Evolutionary conservation across 2,113 vertebrate species (phyloP), one percentile per base, ranked within the genome.

Genomic region (Mesembrinibis cayennensis): DNA sequence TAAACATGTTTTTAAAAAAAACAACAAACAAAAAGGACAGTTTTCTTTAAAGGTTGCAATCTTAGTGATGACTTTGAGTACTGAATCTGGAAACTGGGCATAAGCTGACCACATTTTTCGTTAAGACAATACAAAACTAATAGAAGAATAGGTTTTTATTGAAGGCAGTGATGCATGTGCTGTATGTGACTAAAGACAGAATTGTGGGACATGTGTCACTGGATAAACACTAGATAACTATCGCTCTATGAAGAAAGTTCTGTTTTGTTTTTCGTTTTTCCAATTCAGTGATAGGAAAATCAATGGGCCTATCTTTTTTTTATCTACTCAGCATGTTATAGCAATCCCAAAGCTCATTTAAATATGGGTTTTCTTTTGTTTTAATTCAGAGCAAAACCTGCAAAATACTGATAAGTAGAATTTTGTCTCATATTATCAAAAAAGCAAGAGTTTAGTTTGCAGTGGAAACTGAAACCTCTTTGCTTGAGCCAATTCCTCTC

Each of bases 231-330:
- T 34, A 20, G 14, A 7, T 65, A 88, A 34, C 14, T 30, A 3
- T 26, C 8, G 1, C 9, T 74, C 20, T 0, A 0, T 47, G 8
- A 44, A 59, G 56, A 72, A 69, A 71, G 16, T 5, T 18, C 47
- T 22, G 19, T 1, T 47, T 56, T 70, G 8, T 17, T n/a, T 69
- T 59, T 65, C 21, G 2, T 26, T 61, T 71, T 74, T 86, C 14
- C 20, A 11, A 10, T 44, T 32, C 6, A 66, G 11, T 30, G n/a
- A 21, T 50, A 83, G 59, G 71, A 74, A 86, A 93, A 86, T 79
- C 70, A 45, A 25, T 74, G 3, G 23, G 9, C 32, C n/a, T 82
- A 3, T 23, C 38, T 63, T 10, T 3, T 21, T 82, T 84, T 65
- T 70, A 36, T 63, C 14, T 59, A 8, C 59, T 71, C 17, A 7